Evolutionary conservation across 2,797 vertebrate species (phyloP), one percentile per base, ranked within the genome.

Genomic region (Myotis pilosus): DNA sequence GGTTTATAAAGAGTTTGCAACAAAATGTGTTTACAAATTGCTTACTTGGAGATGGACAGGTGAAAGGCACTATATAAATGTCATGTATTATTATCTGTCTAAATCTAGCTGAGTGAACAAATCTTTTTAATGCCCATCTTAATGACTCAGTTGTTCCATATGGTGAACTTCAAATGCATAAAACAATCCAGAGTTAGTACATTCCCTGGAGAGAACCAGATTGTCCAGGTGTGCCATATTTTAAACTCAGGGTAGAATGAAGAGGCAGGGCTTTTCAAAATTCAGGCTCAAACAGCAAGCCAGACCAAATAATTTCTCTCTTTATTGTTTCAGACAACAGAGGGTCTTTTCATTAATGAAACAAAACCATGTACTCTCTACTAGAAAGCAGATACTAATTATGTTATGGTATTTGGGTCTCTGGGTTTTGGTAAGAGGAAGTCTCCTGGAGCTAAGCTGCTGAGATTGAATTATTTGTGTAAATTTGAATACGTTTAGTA

Each of bases 121-220:
- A 97, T 97, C 97, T 97, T 97, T 95, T 97, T 97, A 97, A 97
- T 96, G 87, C 57, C 49, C 87, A 38, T 94, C 96, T 97, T 97
- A 97, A 97, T 90, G 96, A 95, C 93, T 92, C 92, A 69, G 94
- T 96, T 95, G 94, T 74, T 97, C 97, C 97, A 97, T 97, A 97
- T 97, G 97, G 97, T 97, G 95, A 96, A 96, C 94, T 92, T 97
- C 87, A 95, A 89, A 95, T 72, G 55, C 92, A 96, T 96, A 93
- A 97, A 97, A 89, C 80, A 74, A 84, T 82, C 47, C 80, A 8
- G 62, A 82, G 92, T 97, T 96, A 94, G 94, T 86, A 36, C n/a
- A 41, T 71, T 97, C 97, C 93, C 97, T 22, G 85, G 96, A 96
- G 96, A 95, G 96, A 93, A 90, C 82, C 84, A 93, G 89, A 91